phyloP scores from a whole-genome alignment of 2,888 invertebrate species.

The Drosophila mulleri region DNA sequence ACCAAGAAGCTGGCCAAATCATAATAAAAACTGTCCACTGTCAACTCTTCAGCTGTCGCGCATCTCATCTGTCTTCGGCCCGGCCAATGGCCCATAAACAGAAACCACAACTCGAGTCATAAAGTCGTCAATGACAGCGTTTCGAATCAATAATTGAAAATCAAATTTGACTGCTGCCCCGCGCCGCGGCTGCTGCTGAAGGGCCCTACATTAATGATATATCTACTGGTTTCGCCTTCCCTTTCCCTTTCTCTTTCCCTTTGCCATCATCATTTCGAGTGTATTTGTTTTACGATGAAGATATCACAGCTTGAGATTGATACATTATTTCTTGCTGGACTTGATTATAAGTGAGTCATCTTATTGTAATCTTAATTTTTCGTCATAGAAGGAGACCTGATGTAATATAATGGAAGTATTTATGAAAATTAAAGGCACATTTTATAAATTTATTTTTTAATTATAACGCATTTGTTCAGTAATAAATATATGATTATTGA shows the following conservation, averaged over 20 bases:
- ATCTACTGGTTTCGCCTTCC: slow-evolving; percentile 30
- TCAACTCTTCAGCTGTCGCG: slow-evolving; percentile 67
- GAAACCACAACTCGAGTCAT: slow-evolving; percentile 65
- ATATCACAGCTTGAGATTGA: slow-evolving; percentile 8
- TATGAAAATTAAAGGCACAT: neutral
- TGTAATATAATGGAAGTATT: neutral
- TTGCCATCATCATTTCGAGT: slow-evolving; percentile 16
- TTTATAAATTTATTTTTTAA: too few relatives aligned
- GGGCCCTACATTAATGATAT: slow-evolving; percentile 43
- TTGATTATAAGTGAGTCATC: neutral
- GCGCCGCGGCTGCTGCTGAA: slow-evolving; percentile 14
- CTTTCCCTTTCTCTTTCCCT: slow-evolving; percentile 35
- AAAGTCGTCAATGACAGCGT: slow-evolving; percentile 72
- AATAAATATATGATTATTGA: too few relatives aligned
- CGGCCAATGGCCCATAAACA: slow-evolving; percentile 56
- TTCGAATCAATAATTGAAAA: slow-evolving; percentile 69
- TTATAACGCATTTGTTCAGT: too few relatives aligned
- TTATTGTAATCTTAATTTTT: neutral
- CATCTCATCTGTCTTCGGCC: slow-evolving; percentile 33
- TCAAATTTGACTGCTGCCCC: slow-evolving; percentile 37
- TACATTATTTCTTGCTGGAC: slow-evolving; percentile 1
- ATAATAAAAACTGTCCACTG: slow-evolving; percentile 78
- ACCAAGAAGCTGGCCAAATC: slow-evolving; percentile 64
- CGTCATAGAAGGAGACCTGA: neutral
- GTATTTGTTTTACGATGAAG: slow-evolving; percentile 15